Evolutionary conservation across 2,888 invertebrate species (phyloP).

Genomic region (Sericinus montela): DNA sequence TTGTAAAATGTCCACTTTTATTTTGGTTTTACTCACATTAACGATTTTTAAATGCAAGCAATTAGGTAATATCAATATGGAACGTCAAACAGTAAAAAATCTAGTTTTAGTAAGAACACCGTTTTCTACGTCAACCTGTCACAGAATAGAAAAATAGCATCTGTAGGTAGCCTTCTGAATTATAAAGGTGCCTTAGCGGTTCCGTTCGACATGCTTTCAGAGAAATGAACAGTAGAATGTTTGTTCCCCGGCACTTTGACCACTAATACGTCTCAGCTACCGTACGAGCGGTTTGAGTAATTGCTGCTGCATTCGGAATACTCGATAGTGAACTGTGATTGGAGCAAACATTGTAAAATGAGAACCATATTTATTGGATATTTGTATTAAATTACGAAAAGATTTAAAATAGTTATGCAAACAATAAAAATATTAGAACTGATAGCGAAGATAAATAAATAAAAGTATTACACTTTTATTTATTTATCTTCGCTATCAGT

Average conservation of each 20-base stretch:
- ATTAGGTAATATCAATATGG: too few species aligned
- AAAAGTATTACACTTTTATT: too few species aligned
- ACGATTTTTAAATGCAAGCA: too few species aligned
- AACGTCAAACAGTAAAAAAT: neutral
- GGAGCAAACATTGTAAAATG: neutral
- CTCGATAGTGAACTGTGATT: conserved; percentile 10
- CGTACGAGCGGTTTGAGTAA: conserved; percentile 43
- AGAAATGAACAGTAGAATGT: conserved; percentile 52
- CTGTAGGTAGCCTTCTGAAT: conserved; percentile 41
- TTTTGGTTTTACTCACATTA: too few species aligned
- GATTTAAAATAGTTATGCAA: too few species aligned
- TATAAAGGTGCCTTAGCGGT: conserved; percentile 39
- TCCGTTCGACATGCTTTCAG: conserved; percentile 55
- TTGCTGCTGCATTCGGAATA: conserved; percentile 48
- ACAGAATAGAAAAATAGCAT: conserved; percentile 44
- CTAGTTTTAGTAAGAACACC: conserved; percentile 11
- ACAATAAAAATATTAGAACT: too few species aligned
- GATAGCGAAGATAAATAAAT: too few species aligned
- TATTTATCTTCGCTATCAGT: too few species aligned
- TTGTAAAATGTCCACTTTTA: too few species aligned
- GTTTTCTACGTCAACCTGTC: conserved; percentile 31
- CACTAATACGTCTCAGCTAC: conserved; percentile 34
- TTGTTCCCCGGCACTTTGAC: conserved; percentile 37
- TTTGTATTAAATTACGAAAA: too few species aligned
- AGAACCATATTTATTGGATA: too few species aligned